Base-by-base conservation (phyloP, 2,113 vertebrate genomes). In the Scomber japonicus region DNA sequence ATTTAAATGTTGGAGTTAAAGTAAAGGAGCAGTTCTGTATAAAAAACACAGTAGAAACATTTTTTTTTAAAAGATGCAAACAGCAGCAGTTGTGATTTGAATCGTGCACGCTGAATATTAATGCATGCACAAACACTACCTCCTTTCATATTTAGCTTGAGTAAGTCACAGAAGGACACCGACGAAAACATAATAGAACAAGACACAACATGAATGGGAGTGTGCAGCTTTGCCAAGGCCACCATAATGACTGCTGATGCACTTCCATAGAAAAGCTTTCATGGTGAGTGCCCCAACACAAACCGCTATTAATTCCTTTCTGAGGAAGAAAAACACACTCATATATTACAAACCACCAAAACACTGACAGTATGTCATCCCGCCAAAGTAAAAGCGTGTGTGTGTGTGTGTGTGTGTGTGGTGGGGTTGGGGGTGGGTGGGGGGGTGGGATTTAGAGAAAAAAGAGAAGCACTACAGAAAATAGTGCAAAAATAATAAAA, bases 161-260 rank as follows among this genome's bases (percentile, higher is more conserved):
- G 35, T 49, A 40, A 73, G 53, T 50, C 44, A 53, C 30, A 46
- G 30, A 45, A 31, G 15, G 13, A 54, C 27, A 68, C 30, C 7
- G 11, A 55, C n/a, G 27, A 21, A 40, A 56, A 56, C 30, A 62
- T 24, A 69, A 72, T 35, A 46, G 63, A 71, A 65, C 68, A 51
- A 64, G 44, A 65, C 31, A 59, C 12, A 44, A 59, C 55, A 68
- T 87, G 86, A 82, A 88, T 88, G 71, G 54, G 30, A 54, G 46
- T 57, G 3, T 44, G 48, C 67, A 63, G 61, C 74, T 53, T 21
- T 82, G 57, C 71, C 78, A 81, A 70, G 46, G 14, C 49, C 69
- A 19, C 12, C 55, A 55, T 21, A 59, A 76, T 19, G 15, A 24
- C 55, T 71, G 49, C 55, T 68, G 73, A 75, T 68, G 63, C 9